Evolutionary conservation across 2,888 invertebrate genomes (phyloP).

Genomic region (Tanypteryx hageni): DNA sequence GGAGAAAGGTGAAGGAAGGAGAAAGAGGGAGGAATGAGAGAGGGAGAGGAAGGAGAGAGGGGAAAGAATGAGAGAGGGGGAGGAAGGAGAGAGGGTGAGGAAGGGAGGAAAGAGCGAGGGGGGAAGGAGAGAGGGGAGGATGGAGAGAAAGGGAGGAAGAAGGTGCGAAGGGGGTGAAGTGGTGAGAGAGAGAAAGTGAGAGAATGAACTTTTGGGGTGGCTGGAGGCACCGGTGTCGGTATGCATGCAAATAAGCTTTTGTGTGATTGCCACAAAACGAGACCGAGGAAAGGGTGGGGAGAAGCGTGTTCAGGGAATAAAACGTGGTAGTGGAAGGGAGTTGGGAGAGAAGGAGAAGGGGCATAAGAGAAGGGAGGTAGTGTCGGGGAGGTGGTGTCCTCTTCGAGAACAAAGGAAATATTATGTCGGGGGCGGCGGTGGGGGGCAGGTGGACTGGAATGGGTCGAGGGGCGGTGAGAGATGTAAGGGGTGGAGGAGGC

Average conservation of each 20-base stretch:
- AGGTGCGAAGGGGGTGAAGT: not conserved
- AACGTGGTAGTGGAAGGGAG: not conserved
- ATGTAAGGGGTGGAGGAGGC: not conserved
- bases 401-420: no score
- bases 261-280: slow-evolving; percentile 56
- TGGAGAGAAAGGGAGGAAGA: not conserved
- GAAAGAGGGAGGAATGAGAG: no score
- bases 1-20: no score
- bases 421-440: not conserved
- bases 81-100: not conserved
- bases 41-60: no score
- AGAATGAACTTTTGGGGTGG: not conserved
- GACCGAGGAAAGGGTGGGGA: not conserved
- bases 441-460: not conserved
- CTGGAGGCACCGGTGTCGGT: slow-evolving; percentile 35
- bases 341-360: not conserved
- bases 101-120: not conserved
- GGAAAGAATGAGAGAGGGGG: no score
- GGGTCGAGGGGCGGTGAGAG: not conserved
- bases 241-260: slow-evolving; percentile 63
- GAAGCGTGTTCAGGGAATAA: not conserved
- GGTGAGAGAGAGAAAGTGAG: not conserved
- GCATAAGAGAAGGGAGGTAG: not conserved
- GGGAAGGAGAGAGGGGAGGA: not conserved
- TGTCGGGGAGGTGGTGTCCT: not conserved